Conservation (phyloP, 2,113 vertebrate species). For the Lates calcarifer region DNA sequence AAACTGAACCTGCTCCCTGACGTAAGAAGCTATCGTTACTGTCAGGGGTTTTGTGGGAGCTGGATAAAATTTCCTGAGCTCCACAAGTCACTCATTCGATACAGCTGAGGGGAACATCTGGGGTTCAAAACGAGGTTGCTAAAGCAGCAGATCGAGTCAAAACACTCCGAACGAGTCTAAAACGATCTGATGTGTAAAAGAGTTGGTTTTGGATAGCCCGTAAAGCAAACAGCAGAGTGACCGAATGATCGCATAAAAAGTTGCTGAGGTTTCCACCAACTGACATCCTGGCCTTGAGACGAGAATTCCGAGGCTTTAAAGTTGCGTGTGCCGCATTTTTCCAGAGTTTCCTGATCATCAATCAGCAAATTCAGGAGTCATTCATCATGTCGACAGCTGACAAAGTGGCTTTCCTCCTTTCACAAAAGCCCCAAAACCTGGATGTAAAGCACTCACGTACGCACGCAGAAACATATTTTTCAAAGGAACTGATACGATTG, state of each 20-base stretch:
- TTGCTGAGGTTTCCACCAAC: conserved; percentile 33
- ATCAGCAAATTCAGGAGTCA: conserved; percentile 49
- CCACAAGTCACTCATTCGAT: conserved; percentile 48
- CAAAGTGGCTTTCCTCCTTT: conserved; percentile 20
- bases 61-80: conserved; percentile 44
- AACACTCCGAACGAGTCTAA: not conserved
- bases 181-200: conserved; percentile 18
- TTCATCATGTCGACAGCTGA: conserved; percentile 63
- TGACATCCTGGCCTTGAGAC: conserved; percentile 20
- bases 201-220: conserved; percentile 2
- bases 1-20: conserved; percentile 47
- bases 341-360: conserved; percentile 59
- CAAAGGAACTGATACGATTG: not conserved
- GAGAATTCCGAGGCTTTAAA: conserved; percentile 24
- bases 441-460: not conserved
- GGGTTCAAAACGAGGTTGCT: conserved; percentile 52
- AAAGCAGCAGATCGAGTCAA: not conserved
- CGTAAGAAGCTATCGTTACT: conserved; percentile 28
- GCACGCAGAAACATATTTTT: not conserved
- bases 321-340: conserved; percentile 24
- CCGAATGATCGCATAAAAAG: conserved; percentile 8
- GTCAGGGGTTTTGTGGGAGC: conserved; percentile 11
- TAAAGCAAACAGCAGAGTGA: conserved; percentile 4
- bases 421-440: not conserved
- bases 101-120: conserved; percentile 63